A percentile compares a stretch with the other conserved stretches of the same genome.
Conservation (phyloP, 2,888 invertebrate genomes). For the Argynnis bischoffii region DNA sequence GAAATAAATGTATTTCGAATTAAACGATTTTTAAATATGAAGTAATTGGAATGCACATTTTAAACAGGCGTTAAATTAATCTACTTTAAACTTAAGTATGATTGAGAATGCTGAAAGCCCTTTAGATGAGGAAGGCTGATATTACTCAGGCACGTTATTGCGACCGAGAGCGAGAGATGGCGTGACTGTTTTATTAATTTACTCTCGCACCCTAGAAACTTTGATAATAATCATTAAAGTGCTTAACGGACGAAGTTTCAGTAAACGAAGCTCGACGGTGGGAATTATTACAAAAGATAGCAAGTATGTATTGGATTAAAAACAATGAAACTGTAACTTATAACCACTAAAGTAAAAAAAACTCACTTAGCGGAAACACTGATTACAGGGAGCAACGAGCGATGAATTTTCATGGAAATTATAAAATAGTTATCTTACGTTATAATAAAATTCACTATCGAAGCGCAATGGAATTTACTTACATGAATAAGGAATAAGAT, state of each 20-base stretch:
- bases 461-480: constrained; percentile 33
- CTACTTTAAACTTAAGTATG: constrained; percentile 29
- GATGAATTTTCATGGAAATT: constrained; percentile 28
- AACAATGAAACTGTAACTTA: neutral
- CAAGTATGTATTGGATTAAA: too few relatives aligned
- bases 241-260: constrained; percentile 52
- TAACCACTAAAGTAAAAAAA: neutral
- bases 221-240: constrained; percentile 56
- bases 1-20: too few relatives aligned
- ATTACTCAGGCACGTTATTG: constrained; percentile 45
- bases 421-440: constrained; percentile 22
- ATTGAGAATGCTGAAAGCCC: constrained; percentile 37
- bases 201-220: constrained; percentile 48
- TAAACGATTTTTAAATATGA: neutral
- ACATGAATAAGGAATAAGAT: constrained; percentile 65
- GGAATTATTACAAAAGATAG: neutral
- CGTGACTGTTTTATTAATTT: constrained; percentile 60
- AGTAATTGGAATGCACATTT: constrained; percentile 3
- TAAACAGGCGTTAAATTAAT: constrained; percentile 31
- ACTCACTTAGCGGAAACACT: constrained; percentile 1
- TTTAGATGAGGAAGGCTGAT: constrained; percentile 51
- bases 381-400: constrained; percentile 15
- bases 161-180: constrained; percentile 45
- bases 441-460: constrained; percentile 37
- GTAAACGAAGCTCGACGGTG: constrained; percentile 26